Conservation (phyloP, 2,113 vertebrate genomes). For the Cygnus buccinator region DNA sequence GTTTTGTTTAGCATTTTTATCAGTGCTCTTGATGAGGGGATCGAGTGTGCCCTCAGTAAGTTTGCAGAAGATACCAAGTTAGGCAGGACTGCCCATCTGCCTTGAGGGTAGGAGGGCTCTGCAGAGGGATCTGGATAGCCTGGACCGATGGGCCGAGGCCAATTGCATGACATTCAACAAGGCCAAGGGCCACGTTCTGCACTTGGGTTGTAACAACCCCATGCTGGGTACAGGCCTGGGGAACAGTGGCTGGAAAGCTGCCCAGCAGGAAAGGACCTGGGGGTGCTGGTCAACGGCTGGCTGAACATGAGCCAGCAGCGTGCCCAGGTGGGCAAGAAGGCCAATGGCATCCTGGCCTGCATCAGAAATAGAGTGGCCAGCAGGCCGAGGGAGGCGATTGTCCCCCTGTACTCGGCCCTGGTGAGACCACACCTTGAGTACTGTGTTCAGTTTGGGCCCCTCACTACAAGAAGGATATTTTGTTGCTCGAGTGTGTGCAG, state of each 20-base stretch:
- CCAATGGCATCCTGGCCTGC: not conserved
- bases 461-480: not conserved
- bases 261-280: not conserved
- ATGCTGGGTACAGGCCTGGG: not conserved
- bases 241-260: not conserved
- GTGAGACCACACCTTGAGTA: not conserved
- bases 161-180: not conserved
- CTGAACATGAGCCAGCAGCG: not conserved
- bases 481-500: not conserved
- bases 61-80: not conserved
- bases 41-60: not conserved
- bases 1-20: not conserved
- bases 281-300: not conserved
- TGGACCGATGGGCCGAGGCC: not conserved
- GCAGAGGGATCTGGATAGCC: not conserved
- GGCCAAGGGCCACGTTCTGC: not conserved
- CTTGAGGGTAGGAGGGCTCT: not conserved
- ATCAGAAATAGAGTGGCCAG: not conserved
- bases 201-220: not conserved
- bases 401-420: not conserved
- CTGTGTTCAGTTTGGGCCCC: not conserved
- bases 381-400: not conserved
- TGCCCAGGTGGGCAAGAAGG: not conserved
- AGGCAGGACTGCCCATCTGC: not conserved
- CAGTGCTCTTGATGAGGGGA: not conserved